Percentiles rank a stretch among this genome's conserved stretches.
Evolutionary conservation across 2,888 invertebrate genomes (phyloP).

Genomic region (Malthinus flaveolus): DNA sequence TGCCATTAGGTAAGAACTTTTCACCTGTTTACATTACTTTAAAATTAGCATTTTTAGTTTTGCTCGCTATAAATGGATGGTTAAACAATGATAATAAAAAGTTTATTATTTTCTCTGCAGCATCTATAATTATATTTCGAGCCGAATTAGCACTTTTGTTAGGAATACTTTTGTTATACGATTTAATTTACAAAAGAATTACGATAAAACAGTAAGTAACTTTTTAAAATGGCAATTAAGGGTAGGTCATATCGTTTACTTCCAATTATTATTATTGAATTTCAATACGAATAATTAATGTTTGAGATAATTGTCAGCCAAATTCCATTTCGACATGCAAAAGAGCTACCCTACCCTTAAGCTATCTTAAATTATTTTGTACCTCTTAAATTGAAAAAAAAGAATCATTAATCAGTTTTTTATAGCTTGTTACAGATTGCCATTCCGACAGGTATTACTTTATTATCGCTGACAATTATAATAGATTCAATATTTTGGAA

Average conservation of each 20-base stretch:
- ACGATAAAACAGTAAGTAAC: constrained; percentile 65
- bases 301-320: no score
- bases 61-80: constrained; percentile 86
- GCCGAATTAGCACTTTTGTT: constrained; percentile 85
- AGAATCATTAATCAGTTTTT: constrained; percentile 27
- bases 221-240: no score
- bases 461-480: constrained; percentile 71
- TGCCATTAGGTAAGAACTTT: constrained; percentile 77
- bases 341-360: no score
- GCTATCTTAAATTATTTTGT: no score
- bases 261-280: no score
- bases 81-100: constrained; percentile 71
- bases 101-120: constrained; percentile 84
- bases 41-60: constrained; percentile 61
- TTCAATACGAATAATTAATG: no score
- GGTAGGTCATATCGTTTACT: constrained; percentile 14
- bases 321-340: no score
- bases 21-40: neutral
- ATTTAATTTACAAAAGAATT: constrained; percentile 73
- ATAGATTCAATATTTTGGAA: constrained; percentile 95
- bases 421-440: constrained; percentile 72
- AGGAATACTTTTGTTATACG: constrained; percentile 82
- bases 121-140: constrained; percentile 87
- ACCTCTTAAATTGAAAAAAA: neutral
- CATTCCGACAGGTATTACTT: constrained; percentile 69